phyloP scores from a whole-genome alignment of 2,113 vertebrate species.

The Aegithalos caudatus region DNA sequence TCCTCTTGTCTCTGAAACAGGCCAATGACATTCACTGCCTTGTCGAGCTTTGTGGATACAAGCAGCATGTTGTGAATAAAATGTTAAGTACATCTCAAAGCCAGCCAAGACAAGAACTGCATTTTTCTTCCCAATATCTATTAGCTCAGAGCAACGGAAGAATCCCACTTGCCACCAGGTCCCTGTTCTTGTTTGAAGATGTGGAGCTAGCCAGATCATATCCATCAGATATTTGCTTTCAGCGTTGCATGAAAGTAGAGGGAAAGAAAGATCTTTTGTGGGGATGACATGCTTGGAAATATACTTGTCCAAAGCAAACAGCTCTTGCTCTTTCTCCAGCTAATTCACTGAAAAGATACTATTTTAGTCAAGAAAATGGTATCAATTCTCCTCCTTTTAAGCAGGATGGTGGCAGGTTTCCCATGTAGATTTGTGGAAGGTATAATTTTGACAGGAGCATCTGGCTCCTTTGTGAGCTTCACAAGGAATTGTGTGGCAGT shows the following conservation, averaged over 20 bases:
- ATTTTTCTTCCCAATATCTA: constrained; percentile 61
- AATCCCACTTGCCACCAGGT: constrained; percentile 54
- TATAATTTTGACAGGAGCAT: constrained; percentile 62
- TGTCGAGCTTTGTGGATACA: constrained; percentile 37
- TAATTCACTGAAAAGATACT: constrained; percentile 59
- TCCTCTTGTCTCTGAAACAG: not conserved
- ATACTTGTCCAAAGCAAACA: constrained; percentile 48
- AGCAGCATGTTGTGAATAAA: constrained; percentile 54
- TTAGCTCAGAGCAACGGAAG: constrained; percentile 58
- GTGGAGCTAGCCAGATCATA: constrained; percentile 43
- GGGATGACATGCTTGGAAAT: constrained; percentile 37
- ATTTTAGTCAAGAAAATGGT: constrained; percentile 50
- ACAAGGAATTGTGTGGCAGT: constrained; percentile 41
- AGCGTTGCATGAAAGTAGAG: not conserved
- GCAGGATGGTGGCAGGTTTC: constrained; percentile 45
- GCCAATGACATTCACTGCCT: constrained; percentile 11
- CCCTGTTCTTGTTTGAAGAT: constrained; percentile 42
- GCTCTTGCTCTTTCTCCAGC: constrained; percentile 24
- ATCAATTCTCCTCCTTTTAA: constrained; percentile 22
- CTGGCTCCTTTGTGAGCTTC: constrained; percentile 64
- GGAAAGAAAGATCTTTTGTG: constrained; percentile 50
- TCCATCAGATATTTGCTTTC: constrained; percentile 63
- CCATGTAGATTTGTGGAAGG: constrained; percentile 56
- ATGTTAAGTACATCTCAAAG: constrained; percentile 58
- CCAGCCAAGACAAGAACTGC: constrained; percentile 52